Conservation (phyloP, 2,797 vertebrate species). For the Apogon talboti region DNA sequence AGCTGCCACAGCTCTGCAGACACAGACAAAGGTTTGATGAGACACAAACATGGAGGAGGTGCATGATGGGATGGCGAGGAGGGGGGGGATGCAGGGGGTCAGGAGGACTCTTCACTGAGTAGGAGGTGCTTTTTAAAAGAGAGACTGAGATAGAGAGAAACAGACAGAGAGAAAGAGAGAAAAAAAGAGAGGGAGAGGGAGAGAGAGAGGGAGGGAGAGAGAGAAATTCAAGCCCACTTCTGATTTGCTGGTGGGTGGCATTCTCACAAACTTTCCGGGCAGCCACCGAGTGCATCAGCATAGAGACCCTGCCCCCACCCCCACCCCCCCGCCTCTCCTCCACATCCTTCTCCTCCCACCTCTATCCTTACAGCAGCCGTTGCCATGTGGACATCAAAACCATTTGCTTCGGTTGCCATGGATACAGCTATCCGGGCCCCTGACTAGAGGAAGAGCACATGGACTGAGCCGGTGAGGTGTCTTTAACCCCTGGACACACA, state of each 20-base stretch:
- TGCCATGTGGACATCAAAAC: slow-evolving; percentile 74
- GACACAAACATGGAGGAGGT: slow-evolving; percentile 74
- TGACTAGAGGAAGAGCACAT: slow-evolving; percentile 51
- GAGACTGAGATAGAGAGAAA: too few species aligned
- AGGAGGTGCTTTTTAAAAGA: slow-evolving; percentile 69
- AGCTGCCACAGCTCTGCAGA: slow-evolving; percentile 59
- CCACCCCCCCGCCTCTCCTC: slow-evolving; percentile 24
- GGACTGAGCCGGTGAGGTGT: slow-evolving; percentile 50
- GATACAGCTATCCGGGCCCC: slow-evolving; percentile 57
- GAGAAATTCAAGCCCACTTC: slow-evolving; percentile 65
- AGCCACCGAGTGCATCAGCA: slow-evolving; percentile 67
- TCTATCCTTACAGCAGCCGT: slow-evolving; percentile 64
- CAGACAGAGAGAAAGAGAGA: slow-evolving; percentile 47
- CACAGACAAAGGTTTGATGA: slow-evolving; percentile 73
- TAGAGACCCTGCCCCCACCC: slow-evolving; percentile 30
- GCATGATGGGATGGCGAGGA: slow-evolving; percentile 47
- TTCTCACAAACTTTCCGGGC: slow-evolving; percentile 72
- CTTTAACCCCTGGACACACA: slow-evolving; percentile 60
- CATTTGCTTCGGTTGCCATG: slow-evolving; percentile 65
- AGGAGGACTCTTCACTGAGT: slow-evolving; percentile 69
- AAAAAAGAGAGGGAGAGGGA: too few species aligned
- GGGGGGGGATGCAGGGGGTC: slow-evolving; percentile 28
- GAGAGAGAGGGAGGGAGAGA: too few species aligned
- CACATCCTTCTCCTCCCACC: slow-evolving; percentile 47
- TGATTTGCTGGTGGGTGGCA: slow-evolving; percentile 70